phyloP scores from a whole-genome alignment of 2,888 invertebrate genomes.

The Phymatocera aterrima region DNA sequence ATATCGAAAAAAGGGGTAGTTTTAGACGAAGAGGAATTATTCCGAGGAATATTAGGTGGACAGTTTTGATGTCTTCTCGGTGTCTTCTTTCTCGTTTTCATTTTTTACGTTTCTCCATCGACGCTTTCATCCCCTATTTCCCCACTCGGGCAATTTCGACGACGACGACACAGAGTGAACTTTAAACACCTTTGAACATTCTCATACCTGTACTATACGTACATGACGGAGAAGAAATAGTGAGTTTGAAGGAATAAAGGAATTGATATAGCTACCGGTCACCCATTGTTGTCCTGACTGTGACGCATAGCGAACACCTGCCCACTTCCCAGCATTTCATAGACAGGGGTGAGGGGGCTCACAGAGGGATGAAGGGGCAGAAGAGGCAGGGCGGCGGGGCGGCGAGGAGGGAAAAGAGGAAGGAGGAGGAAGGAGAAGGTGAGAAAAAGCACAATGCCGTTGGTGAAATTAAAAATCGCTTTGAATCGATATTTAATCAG shows the following conservation, averaged over 20 bases:
- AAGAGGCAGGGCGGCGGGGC: no score
- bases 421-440: constrained; percentile 29
- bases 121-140: not conserved
- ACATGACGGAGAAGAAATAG: not conserved
- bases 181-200: not conserved
- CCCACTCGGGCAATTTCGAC: not conserved
- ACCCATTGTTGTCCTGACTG: constrained; percentile 51
- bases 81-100: not conserved
- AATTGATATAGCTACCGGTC: constrained; percentile 50
- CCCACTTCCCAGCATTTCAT: constrained; percentile 48
- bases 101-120: not conserved
- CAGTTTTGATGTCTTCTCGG: no score
- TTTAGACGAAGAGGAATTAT: no score
- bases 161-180: no score
- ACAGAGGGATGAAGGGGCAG: not conserved
- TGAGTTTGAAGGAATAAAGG: constrained; percentile 35
- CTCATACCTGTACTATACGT: no score
- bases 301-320: constrained; percentile 59
- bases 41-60: no score
- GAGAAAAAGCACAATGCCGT: constrained; percentile 17
- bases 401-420: constrained; percentile 40
- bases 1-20: no score
- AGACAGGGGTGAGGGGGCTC: not conserved
- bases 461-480: constrained; percentile 38
- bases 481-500: constrained; percentile 44